phyloP scores from a whole-genome alignment of 2,797 vertebrate species.

The Eurystomus glaucurus region DNA sequence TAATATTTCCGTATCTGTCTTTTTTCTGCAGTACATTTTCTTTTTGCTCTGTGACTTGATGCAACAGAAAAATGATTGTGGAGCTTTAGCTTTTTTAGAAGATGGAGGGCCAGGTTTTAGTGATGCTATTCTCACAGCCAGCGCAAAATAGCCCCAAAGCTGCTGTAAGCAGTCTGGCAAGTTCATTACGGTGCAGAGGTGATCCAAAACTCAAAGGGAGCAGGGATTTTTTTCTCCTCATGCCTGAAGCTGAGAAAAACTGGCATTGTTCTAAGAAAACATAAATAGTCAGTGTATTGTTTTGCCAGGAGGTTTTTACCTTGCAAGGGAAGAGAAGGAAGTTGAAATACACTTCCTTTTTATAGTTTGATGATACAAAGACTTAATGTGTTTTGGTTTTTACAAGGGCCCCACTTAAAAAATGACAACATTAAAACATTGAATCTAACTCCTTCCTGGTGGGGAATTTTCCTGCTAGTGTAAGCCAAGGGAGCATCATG shows the following conservation, averaged over 20 bases:
- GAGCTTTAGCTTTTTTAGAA: slow-evolving; percentile 3
- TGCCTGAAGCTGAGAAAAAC: neutral
- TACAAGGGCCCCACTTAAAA: neutral
- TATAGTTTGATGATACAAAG: neutral
- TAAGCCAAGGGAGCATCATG: neutral
- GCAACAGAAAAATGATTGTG: neutral
- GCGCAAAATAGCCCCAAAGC: slow-evolving; percentile 25
- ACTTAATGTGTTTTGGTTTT: neutral
- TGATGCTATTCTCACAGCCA: neutral
- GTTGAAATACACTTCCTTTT: neutral
- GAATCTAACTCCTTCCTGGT: neutral
- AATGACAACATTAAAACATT: neutral
- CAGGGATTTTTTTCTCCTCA: neutral
- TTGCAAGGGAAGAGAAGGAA: neutral
- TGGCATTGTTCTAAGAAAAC: neutral
- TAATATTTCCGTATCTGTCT: neutral
- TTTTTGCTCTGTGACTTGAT: neutral
- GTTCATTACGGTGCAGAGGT: neutral
- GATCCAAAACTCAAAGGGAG: slow-evolving; percentile 27
- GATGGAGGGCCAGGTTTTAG: neutral
- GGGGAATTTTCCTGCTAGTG: neutral
- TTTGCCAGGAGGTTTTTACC: neutral
- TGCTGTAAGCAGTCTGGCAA: slow-evolving; percentile 12
- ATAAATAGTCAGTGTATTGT: neutral
- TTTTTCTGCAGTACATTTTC: neutral